Evolutionary conservation across 53 echinoderm and acorn worm species (phyloP).

Genomic region (Holothuria scabra): DNA sequence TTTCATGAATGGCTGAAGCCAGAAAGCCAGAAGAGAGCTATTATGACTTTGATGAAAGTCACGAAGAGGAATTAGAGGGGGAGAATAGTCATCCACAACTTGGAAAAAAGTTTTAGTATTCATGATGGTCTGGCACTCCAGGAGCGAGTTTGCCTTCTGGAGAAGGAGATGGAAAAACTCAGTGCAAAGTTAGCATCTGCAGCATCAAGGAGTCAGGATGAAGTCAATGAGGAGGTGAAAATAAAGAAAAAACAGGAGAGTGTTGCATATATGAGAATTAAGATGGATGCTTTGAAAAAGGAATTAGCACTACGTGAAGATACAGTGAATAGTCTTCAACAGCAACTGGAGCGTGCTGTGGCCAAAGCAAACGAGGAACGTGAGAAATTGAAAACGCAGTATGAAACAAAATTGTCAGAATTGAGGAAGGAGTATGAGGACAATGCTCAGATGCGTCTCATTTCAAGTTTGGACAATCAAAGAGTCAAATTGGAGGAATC

Average conservation of each 20-base stretch:
- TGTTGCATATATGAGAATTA: background rate
- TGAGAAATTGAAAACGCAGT: background rate
- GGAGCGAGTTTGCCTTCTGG: background rate
- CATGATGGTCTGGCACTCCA: constrained; percentile 3
- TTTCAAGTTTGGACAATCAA: background rate
- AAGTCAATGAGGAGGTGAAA: constrained; percentile 9
- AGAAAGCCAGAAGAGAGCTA: constrained; percentile 14
- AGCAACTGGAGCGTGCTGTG: background rate
- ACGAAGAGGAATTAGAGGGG: no score
- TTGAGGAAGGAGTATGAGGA: constrained; percentile 1
- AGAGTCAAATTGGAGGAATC: background rate
- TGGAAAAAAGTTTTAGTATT: background rate
- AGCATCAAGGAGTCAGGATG: background rate
- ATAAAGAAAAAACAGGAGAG: background rate
- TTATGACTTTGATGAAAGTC: no score
- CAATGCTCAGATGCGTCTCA: background rate
- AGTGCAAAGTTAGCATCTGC: background rate
- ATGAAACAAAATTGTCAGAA: background rate
- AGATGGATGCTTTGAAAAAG: constrained; percentile 31
- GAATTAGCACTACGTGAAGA: constrained; percentile 9
- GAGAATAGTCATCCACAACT: background rate
- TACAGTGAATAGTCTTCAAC: background rate
- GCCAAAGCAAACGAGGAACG: constrained; percentile 5
- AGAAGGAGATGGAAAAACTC: constrained; percentile 24
- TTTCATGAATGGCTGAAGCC: no score